Conservation (phyloP, 2,113 vertebrate genomes). For the Cyprinodon brontotheroides region DNA sequence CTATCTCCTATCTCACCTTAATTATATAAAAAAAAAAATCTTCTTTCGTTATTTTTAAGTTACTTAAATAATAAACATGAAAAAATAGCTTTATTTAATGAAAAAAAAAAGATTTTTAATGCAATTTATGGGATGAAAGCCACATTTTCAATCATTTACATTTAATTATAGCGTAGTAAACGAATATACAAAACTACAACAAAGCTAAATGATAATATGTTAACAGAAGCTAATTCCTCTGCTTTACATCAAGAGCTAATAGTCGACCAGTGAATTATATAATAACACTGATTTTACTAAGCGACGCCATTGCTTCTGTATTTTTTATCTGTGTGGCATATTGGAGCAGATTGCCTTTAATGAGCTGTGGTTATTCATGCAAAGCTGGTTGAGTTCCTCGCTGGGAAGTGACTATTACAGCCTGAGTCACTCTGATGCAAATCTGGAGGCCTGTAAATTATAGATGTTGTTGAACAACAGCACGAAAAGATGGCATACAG, state of each 20-base stretch:
- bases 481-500: conserved; percentile 25
- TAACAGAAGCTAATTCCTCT: conserved; percentile 29
- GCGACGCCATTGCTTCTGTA: background rate
- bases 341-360: conserved; percentile 43
- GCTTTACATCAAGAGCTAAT: conserved; percentile 26
- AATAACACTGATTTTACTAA: conserved; percentile 9
- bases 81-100: background rate
- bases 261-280: conserved; percentile 13
- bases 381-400: conserved; percentile 4
- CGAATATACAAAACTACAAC: background rate
- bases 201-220: background rate
- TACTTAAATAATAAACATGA: background rate
- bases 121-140: background rate
- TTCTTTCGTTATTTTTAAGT: background rate
- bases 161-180: background rate
- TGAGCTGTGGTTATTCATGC: conserved; percentile 48
- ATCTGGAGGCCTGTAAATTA: conserved; percentile 40
- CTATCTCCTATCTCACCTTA: background rate
- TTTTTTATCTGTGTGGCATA: conserved; percentile 48
- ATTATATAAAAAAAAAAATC: background rate
- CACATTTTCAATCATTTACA: background rate
- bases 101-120: background rate
- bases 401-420: conserved; percentile 35
- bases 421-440: conserved; percentile 40
- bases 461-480: conserved; percentile 37